Percentiles rank a stretch among this genome's conserved stretches.
Conservation (phyloP, 2,797 vertebrate genomes). For the Pangasius sanitwongsei region DNA sequence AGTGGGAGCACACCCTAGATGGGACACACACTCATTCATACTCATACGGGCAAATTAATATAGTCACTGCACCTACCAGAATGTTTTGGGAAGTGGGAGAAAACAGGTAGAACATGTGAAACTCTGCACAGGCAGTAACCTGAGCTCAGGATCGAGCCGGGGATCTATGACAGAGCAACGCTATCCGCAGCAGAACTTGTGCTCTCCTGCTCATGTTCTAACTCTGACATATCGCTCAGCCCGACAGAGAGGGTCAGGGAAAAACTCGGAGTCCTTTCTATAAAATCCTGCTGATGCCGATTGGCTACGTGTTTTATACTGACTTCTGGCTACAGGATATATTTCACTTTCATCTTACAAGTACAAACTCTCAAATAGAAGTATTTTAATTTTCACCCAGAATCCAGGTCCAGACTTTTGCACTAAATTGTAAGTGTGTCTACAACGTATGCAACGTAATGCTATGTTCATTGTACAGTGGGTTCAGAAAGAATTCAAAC, state of each 20-base stretch:
- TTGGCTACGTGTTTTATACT: not conserved
- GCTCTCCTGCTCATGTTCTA: not conserved
- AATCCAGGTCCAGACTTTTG: not conserved
- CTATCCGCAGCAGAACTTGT: not conserved
- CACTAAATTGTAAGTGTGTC: not conserved
- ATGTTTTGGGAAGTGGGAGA: not conserved
- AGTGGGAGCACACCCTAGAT: not conserved
- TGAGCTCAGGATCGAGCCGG: not conserved
- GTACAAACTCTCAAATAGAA: not conserved
- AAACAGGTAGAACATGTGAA: not conserved
- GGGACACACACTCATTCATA: not conserved
- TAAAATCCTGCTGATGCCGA: not conserved
- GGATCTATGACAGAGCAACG: not conserved
- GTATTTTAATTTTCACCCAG: not conserved
- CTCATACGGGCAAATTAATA: not conserved
- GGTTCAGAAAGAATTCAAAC: not conserved
- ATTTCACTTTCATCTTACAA: not conserved
- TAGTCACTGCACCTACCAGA: not conserved
- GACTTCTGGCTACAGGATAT: not conserved
- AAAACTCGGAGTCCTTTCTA: not conserved
- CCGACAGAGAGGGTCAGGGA: not conserved
- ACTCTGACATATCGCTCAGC: not conserved
- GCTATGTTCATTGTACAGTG: not conserved
- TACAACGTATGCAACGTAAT: not conserved
- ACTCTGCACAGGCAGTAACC: not conserved